Percentiles rank a stretch among this genome's conserved stretches.
Evolutionary conservation across 2,797 vertebrate genomes (phyloP).

Genomic region (Gastrophryne carolinensis): DNA sequence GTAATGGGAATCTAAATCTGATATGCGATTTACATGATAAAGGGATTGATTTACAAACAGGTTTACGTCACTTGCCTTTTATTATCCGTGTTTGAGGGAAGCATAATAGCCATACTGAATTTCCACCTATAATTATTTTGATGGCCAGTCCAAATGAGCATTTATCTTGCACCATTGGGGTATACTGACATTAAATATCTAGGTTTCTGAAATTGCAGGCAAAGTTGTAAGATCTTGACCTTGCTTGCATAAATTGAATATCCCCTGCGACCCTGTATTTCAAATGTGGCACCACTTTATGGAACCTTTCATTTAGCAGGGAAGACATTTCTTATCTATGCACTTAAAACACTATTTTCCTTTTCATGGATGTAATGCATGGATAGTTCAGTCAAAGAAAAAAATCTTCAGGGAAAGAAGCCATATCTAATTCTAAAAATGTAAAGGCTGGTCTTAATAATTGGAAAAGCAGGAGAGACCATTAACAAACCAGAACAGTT

Average conservation of each 20-base stretch:
- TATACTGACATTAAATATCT: background rate
- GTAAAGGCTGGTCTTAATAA: background rate
- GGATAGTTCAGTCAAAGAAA: slow-evolving; percentile 9
- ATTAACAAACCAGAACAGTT: background rate
- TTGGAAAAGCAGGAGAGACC: background rate
- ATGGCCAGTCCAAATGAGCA: background rate
- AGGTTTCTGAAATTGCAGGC: background rate
- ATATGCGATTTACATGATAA: background rate
- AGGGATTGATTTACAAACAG: background rate
- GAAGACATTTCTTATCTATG: slow-evolving; percentile 42
- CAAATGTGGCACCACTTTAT: background rate
- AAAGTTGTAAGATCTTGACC: background rate
- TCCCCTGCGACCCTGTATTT: background rate
- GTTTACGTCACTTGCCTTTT: slow-evolving; percentile 2
- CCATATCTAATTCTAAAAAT: slow-evolving; percentile 41
- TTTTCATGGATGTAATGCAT: background rate
- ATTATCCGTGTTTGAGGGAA: slow-evolving; percentile 11
- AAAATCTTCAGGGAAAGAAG: slow-evolving; percentile 41
- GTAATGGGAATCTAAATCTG: background rate
- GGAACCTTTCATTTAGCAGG: slow-evolving; percentile 1
- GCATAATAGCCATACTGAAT: slow-evolving; percentile 15
- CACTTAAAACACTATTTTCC: slow-evolving; percentile 30
- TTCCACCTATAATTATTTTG: background rate
- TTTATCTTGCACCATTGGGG: background rate
- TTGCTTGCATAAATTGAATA: background rate